A percentile compares a stretch with the other conserved stretches of the same genome.
Evolutionary conservation across 2,888 invertebrate genomes (phyloP).

Genomic region (Drosophila cyrtoloma): DNA sequence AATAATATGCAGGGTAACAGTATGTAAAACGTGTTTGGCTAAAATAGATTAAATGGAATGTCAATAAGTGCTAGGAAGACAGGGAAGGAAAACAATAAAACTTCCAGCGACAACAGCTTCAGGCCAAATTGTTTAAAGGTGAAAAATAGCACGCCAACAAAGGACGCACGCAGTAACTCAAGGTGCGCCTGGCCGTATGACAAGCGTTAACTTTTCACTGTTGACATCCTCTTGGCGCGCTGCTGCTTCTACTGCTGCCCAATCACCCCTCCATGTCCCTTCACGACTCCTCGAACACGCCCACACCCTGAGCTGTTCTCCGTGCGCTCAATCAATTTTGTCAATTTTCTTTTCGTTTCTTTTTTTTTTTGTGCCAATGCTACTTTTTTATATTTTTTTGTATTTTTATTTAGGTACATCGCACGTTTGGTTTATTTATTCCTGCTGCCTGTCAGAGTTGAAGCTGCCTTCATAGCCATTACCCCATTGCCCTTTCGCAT

Average conservation of each 20-base stretch:
- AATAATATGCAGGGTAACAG: conserved; percentile 18
- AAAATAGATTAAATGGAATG: conserved; percentile 61
- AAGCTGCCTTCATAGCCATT: conserved; percentile 58
- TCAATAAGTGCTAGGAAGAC: conserved; percentile 41
- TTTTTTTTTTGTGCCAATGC: conserved; percentile 16
- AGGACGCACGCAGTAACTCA: conserved; percentile 21
- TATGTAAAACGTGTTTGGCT: conserved; percentile 22
- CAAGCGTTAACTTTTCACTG: conserved; percentile 65
- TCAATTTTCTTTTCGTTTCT: conserved; percentile 60
- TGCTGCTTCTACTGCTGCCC: conserved; percentile 1
- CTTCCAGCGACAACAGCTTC: conserved; percentile 29
- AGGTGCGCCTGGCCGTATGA: conserved; percentile 50
- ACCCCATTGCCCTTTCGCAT: conserved; percentile 13
- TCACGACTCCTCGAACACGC: not conserved
- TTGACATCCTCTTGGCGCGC: conserved; percentile 40
- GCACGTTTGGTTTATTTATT: conserved; percentile 67
- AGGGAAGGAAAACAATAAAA: conserved; percentile 47
- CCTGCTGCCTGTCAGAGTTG: conserved; percentile 48
- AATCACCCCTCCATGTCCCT: not conserved
- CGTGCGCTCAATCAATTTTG: conserved; percentile 75
- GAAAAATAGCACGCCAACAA: conserved; percentile 50
- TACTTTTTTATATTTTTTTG: conserved; percentile 25
- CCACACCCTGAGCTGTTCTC: conserved; percentile 28
- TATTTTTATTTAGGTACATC: conserved; percentile 38
- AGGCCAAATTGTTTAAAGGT: conserved; percentile 65